Conservation (phyloP, 2,888 invertebrate species). For the Spilarctia lutea region DNA sequence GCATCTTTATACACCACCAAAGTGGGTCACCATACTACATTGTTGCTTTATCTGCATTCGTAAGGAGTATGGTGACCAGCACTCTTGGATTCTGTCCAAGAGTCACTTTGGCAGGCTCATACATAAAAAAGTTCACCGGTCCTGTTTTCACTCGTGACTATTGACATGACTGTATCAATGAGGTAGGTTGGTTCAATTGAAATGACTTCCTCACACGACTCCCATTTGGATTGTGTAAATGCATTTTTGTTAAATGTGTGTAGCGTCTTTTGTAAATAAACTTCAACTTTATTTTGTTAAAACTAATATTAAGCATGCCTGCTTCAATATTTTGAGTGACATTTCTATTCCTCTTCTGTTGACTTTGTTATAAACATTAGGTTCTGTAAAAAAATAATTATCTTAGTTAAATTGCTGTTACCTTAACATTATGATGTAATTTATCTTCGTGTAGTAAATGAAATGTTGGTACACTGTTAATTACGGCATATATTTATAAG, state of each 20-base stretch:
- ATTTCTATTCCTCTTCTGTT: slow-evolving; percentile 31
- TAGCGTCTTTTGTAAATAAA: slow-evolving; percentile 11
- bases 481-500: slow-evolving; percentile 27
- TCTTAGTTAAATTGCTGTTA: slow-evolving; percentile 50
- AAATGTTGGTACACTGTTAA: slow-evolving; percentile 41
- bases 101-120: no score
- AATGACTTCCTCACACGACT: background rate
- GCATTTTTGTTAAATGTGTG: slow-evolving; percentile 3
- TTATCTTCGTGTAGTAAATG: slow-evolving; percentile 30
- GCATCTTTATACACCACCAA: no score
- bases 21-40: no score
- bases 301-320: slow-evolving; percentile 29
- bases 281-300: slow-evolving; percentile 15
- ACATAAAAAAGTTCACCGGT: background rate
- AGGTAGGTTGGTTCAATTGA: background rate
- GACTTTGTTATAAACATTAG: slow-evolving; percentile 38
- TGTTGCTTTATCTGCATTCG: no score
- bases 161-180: background rate
- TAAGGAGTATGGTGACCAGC: no score
- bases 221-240: background rate
- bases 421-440: slow-evolving; percentile 42
- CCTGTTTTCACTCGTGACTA: background rate
- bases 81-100: no score
- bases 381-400: slow-evolving; percentile 43
- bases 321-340: slow-evolving; percentile 31